phyloP scores from a whole-genome alignment of 2,113 vertebrate species.

The Oncorhynchus nerka region DNA sequence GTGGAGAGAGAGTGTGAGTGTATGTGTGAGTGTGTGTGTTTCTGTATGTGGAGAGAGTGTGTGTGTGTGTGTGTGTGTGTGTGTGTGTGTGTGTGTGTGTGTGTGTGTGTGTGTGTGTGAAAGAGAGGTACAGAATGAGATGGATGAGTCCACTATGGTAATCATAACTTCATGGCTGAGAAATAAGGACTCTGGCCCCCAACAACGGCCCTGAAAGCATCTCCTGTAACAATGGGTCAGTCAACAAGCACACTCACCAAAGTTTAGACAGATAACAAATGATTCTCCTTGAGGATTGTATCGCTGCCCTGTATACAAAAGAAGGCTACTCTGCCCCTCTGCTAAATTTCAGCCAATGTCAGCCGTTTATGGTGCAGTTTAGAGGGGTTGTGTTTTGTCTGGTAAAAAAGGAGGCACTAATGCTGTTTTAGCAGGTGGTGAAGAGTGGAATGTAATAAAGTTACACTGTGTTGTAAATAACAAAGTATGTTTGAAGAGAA shows the following conservation, averaged over 20 bases:
- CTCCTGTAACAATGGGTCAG: constrained; percentile 55
- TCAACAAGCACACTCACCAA: constrained; percentile 52
- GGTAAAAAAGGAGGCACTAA: not conserved
- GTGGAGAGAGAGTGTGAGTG: not conserved
- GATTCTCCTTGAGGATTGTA: constrained; percentile 45
- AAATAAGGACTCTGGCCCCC: constrained; percentile 43
- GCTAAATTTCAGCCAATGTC: constrained; percentile 30
- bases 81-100: constrained; percentile 11
- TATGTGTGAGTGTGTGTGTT: constrained; percentile 27
- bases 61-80: constrained; percentile 19
- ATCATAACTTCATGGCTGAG: constrained; percentile 55
- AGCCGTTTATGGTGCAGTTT: constrained; percentile 28
- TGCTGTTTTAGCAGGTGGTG: constrained; percentile 16
- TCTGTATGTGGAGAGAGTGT: not conserved
- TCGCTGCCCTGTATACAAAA: constrained; percentile 38
- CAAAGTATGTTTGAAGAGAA: constrained; percentile 60
- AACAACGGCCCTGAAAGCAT: constrained; percentile 39
- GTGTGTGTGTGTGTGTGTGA: constrained; percentile 16
- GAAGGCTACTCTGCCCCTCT: constrained; percentile 20
- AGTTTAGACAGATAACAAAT: constrained; percentile 60
- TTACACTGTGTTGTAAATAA: constrained; percentile 55
- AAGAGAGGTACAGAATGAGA: constrained; percentile 22
- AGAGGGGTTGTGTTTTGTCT: not conserved
- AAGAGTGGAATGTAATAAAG: constrained; percentile 48
- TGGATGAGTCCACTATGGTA: constrained; percentile 56